Evolutionary conservation across 2,888 invertebrate species (phyloP), one percentile per base, ranked within the genome.

Genomic region (Sarcophaga caerulescens): DNA sequence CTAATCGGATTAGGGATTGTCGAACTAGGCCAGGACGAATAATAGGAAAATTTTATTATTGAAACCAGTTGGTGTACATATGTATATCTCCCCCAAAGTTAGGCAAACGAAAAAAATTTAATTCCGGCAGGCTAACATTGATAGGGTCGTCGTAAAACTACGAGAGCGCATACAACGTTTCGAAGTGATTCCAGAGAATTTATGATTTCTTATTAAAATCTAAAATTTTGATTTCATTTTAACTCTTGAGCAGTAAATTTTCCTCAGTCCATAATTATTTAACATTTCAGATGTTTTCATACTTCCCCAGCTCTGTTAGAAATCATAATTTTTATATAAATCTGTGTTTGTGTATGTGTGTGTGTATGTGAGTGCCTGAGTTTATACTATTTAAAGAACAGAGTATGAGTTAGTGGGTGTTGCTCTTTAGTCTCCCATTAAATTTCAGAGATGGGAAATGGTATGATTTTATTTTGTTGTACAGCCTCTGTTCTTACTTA

Each of bases 401-500:
- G 52, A 75, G 52, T 45, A 2, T 8, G 45, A 17, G 63, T 4
- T 23, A 44, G 65, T 75, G 78, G 81, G 86, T 78, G 86, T 84
- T 78, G 81, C 78, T 78, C 75, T 52, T 60, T 75, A 74, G 14
- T 75, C n/a, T 19, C 35, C 62, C 63, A 44, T 45, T 57, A 35
- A 75, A 76, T 76, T 84, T 78, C 47, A 84, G 52, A 59, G 73
- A 69, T 74, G 57, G 73, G 23, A 47, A 47, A 47, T 75, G 77
- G 77, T 63, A 76, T 63, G 68, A 71, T 60, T 71, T 85, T 45
- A 79, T 85, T 83, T 83, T 47, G 47, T 81, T 78, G 77, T 85
- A 75, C 81, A 85, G 71, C 87, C 81, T 88, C 88, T 86, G 85
- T 84, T 70, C 73, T 75, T 85, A 85, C 87, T 84, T 77, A 66